A percentile compares a stretch with the other conserved stretches of the same genome.
phyloP scores from a whole-genome alignment of 2,888 invertebrate species.

The Lissonota sp. region DNA sequence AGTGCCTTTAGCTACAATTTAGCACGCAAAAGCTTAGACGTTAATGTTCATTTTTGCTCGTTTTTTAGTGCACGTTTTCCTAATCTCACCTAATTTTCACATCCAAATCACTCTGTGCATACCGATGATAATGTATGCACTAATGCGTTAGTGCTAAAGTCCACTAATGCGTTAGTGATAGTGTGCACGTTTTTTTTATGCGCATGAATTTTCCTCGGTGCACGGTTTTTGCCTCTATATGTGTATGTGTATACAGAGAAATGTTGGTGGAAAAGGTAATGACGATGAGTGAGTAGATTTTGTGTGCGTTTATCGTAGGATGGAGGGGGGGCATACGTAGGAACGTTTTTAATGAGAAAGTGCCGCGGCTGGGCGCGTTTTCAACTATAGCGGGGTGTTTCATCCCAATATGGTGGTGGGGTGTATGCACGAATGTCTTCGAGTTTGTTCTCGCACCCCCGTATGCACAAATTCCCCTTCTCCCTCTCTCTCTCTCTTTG shows the following conservation, averaged over 20 bases:
- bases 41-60: no score
- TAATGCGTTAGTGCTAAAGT: no score
- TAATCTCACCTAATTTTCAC: no score
- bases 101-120: no score
- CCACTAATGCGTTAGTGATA: no score
- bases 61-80: no score
- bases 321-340: neutral
- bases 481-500: constrained; percentile 76
- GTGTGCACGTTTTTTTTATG: no score
- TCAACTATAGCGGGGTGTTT: constrained; percentile 5
- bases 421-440: constrained; percentile 58
- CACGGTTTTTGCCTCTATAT: neutral
- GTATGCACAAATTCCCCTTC: constrained; percentile 63
- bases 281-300: no score
- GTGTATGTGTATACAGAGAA: neutral
- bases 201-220: no score
- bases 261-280: neutral
- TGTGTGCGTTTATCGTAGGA: no score
- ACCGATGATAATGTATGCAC: no score
- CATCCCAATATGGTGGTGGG: neutral
- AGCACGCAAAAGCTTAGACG: neutral
- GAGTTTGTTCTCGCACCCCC: constrained; percentile 64
- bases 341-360: constrained; percentile 10
- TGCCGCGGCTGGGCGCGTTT: constrained; percentile 39
- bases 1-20: no score